These are phyloP conservation scores for Chascanopsetta lugubris DNA, from an alignment of 2,113 vertebrate genomes.

Conservation along the genomic window DNA sequence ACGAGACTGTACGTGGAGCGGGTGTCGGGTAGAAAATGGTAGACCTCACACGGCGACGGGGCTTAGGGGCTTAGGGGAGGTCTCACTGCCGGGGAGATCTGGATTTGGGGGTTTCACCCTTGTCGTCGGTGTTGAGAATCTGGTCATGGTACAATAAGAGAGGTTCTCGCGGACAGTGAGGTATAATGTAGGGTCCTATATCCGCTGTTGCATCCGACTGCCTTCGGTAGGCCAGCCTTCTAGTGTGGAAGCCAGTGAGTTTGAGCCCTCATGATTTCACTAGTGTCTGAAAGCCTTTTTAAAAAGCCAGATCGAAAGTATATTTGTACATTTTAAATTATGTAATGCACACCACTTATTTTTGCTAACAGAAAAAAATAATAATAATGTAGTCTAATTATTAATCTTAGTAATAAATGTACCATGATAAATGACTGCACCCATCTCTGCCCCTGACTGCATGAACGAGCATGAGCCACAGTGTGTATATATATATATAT, in stretches of 20 bases:
- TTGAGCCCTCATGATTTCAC: constrained; percentile 67
- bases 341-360: constrained; percentile 86
- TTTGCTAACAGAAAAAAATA: constrained; percentile 77
- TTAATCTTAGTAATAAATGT: constrained; percentile 76
- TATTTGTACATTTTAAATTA: constrained; percentile 90
- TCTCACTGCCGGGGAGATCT: constrained; percentile 25
- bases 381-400: constrained; percentile 67
- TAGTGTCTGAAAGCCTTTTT: constrained; percentile 84
- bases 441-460: too few species aligned
- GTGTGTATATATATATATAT: too few species aligned
- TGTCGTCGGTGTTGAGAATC: constrained; percentile 18
- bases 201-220: constrained; percentile 52
- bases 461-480: too few species aligned
- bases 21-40: constrained; percentile 15
- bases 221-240: constrained; percentile 45
- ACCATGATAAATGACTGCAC: too few species aligned
- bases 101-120: not conserved
- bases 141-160: constrained; percentile 44
- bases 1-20: constrained; percentile 40
- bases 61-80: too few species aligned
- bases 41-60: constrained; percentile 40
- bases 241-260: constrained; percentile 47
- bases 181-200: constrained; percentile 18
- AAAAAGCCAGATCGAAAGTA: constrained; percentile 84
- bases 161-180: constrained; percentile 13